A percentile compares a stretch with the other conserved stretches of the same genome.
Conservation (phyloP, 2,888 invertebrate genomes). For the Heliconius hortense region DNA sequence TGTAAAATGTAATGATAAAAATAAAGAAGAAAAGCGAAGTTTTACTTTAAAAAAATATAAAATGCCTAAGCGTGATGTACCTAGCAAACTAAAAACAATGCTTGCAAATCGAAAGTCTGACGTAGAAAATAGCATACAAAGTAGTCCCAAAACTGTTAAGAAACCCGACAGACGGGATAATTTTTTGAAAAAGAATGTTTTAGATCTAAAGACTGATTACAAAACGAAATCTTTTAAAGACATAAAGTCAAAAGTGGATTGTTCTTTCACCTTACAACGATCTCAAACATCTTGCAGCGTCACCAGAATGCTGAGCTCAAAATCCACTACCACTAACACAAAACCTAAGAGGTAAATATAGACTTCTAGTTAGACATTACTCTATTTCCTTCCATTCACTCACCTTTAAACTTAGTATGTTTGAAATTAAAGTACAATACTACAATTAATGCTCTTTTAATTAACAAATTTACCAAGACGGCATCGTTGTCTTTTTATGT, state of each 20-base stretch:
- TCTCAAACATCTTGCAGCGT: conserved; percentile 78
- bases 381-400: background rate
- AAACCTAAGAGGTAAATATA: conserved; percentile 75
- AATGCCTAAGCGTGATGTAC: conserved; percentile 89
- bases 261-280: conserved; percentile 76
- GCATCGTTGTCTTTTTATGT: background rate
- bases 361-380: background rate
- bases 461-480: background rate
- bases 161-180: conserved; percentile 88
- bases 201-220: conserved; percentile 89
- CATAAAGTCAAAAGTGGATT: conserved; percentile 92
- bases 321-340: conserved; percentile 66
- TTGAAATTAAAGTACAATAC: background rate
- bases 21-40: conserved; percentile 79
- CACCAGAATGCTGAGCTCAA: conserved; percentile 73
- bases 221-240: conserved; percentile 89
- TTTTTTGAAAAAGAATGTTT: conserved; percentile 71
- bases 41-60: conserved; percentile 86
- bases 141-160: conserved; percentile 81
- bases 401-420: background rate
- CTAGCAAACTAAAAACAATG: conserved; percentile 89
- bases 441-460: background rate
- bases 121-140: conserved; percentile 79
- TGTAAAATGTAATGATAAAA: conserved; percentile 63
- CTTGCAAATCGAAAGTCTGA: conserved; percentile 81